Evolutionary conservation across 2,113 vertebrate species (phyloP).

Genomic region (Antechinus stuartii): DNA sequence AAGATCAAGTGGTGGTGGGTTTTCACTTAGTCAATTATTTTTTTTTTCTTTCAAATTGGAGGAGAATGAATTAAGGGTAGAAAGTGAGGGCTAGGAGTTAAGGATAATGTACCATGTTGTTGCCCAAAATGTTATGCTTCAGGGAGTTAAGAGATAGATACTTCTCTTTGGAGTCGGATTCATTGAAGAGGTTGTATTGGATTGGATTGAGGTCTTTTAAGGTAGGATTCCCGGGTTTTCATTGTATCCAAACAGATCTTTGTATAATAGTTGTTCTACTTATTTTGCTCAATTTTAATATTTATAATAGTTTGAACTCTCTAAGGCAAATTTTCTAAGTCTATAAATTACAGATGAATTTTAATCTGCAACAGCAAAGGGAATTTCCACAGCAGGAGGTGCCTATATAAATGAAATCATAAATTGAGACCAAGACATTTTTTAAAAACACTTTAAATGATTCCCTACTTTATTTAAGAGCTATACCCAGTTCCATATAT

Average conservation of each 20-base stretch:
- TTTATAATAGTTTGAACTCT: neutral
- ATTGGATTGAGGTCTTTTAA: conserved; percentile 30
- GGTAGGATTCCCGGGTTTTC: neutral
- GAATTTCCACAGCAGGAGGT: neutral
- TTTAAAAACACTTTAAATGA: neutral
- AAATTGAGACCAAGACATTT: neutral
- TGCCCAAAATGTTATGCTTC: neutral
- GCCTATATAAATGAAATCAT: neutral
- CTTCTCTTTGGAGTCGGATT: neutral
- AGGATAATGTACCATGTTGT: neutral
- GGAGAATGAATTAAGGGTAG: neutral
- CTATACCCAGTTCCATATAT: neutral
- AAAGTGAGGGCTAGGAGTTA: neutral
- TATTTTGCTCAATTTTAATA: neutral
- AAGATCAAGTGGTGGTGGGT: neutral
- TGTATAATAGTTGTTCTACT: neutral
- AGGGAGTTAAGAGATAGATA: neutral
- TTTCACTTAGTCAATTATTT: neutral
- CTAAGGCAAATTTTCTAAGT: neutral
- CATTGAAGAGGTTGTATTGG: neutral
- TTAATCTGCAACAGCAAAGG: neutral
- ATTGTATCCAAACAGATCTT: neutral
- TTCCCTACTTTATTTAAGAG: neutral
- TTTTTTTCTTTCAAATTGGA: neutral
- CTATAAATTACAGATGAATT: neutral